phyloP scores from a whole-genome alignment of 2,113 vertebrate species.

The Corydoras sp. region DNA sequence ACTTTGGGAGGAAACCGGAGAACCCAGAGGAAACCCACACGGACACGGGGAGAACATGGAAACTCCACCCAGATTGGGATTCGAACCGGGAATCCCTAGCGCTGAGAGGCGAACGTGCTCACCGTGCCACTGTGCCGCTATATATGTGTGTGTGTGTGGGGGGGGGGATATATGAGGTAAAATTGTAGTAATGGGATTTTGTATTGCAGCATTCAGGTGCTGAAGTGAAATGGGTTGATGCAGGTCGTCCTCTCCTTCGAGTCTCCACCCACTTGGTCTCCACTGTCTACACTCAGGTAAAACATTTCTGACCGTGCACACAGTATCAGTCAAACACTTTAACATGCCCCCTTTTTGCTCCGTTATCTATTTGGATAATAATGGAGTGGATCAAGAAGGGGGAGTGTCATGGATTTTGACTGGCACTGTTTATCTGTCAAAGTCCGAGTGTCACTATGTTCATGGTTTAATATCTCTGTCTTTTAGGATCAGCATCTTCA shows the following conservation, averaged over 20 bases:
- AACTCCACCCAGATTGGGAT: no score
- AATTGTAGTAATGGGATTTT: background rate
- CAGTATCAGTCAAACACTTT: background rate
- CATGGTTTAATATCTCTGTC: constrained; percentile 13
- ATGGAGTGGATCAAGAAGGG: no score
- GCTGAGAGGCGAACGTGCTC: no score
- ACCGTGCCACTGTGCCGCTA: no score
- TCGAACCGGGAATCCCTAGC: no score
- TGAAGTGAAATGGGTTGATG: constrained; percentile 96
- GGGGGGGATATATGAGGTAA: background rate
- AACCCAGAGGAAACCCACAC: no score
- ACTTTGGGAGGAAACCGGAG: no score
- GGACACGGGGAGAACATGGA: no score
- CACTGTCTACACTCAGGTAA: constrained; percentile 92
- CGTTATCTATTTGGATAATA: no score
- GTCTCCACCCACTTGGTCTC: constrained; percentile 94
- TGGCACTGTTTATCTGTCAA: no score
- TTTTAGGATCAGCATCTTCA: constrained; percentile 91
- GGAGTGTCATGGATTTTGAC: no score
- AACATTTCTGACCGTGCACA: background rate
- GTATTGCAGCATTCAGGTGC: constrained; percentile 77
- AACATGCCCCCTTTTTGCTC: background rate
- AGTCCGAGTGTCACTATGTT: background rate
- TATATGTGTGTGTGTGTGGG: no score
- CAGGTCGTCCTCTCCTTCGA: constrained; percentile 84